phyloP scores from a whole-genome alignment of 2,797 vertebrate genomes.

The Sebastes flavidus region DNA sequence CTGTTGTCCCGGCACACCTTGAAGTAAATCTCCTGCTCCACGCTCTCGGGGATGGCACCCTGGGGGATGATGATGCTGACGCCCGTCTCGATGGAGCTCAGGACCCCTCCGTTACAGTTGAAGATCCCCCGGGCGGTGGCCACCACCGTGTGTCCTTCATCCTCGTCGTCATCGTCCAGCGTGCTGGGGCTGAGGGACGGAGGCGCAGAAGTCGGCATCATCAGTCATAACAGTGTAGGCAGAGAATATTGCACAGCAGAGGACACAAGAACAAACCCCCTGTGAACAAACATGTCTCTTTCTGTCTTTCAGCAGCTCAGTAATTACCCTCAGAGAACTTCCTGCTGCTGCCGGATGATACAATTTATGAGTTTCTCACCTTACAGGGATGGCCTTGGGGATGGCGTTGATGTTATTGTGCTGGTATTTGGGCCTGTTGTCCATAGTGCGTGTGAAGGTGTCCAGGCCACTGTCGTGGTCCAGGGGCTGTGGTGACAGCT shows the following conservation, averaged over 20 bases:
- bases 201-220: constrained; percentile 46
- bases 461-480: constrained; percentile 93
- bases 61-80: constrained; percentile 99
- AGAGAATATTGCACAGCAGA: constrained; percentile 31
- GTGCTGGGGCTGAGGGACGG: constrained; percentile 87
- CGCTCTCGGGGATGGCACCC: constrained; percentile 95
- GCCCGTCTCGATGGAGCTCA: constrained; percentile 98
- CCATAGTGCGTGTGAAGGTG: constrained; percentile 90
- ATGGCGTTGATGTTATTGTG: constrained; percentile 92
- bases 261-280: neutral
- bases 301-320: constrained; percentile 14
- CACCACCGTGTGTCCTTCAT: constrained; percentile 97
- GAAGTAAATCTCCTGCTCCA: constrained; percentile 99
- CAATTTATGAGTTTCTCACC: constrained; percentile 76
- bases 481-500: constrained; percentile 86
- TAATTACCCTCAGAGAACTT: constrained; percentile 3
- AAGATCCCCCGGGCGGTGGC: constrained; percentile 97
- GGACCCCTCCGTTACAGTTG: constrained; percentile 95
- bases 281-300: constrained; percentile 4
- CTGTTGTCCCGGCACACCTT: constrained; percentile 99
- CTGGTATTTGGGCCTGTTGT: constrained; percentile 95
- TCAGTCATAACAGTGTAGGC: constrained; percentile 32
- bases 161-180: constrained; percentile 95
- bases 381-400: constrained; percentile 95
- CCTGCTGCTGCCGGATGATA: neutral